These are phyloP conservation scores for Thalassoma bifasciatum DNA, from an alignment of 2,113 vertebrate species.

Conservation along the genomic window DNA sequence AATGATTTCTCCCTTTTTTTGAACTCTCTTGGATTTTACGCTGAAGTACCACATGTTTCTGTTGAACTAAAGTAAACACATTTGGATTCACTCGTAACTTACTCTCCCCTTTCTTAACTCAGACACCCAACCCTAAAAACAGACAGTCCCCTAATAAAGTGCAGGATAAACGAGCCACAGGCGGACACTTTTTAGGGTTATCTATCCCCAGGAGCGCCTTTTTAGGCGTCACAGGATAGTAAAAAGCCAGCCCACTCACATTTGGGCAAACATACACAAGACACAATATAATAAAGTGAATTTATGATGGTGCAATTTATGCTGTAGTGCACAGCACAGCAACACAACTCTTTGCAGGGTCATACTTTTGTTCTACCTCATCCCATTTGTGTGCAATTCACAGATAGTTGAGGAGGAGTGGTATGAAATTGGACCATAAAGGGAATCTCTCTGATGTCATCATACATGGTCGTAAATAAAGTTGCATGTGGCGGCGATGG, in stretches of 20 bases:
- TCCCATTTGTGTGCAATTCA: constrained; percentile 15
- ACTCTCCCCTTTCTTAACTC: constrained; percentile 35
- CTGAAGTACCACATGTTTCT: constrained; percentile 29
- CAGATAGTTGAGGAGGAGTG: constrained; percentile 26
- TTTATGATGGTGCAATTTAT: constrained; percentile 55
- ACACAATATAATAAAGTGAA: constrained; percentile 61
- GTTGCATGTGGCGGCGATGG: constrained; percentile 5
- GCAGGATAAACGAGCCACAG: constrained; percentile 43
- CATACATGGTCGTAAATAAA: constrained; percentile 14
- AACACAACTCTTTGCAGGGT: too few species aligned
- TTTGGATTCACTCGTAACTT: constrained; percentile 49
- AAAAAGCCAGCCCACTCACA: constrained; percentile 59
- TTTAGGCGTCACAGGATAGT: constrained; percentile 51
- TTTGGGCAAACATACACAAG: constrained; percentile 59
- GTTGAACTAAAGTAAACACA: constrained; percentile 27
- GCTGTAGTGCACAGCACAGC: constrained; percentile 32
- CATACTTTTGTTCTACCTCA: constrained; percentile 39
- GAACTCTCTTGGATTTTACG: constrained; percentile 1
- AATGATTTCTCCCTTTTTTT: neutral
- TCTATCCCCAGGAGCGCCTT: constrained; percentile 42
- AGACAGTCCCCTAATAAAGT: constrained; percentile 54
- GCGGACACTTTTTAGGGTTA: constrained; percentile 40
- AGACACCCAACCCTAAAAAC: constrained; percentile 37
- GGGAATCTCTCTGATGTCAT: constrained; percentile 42
- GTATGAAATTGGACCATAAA: constrained; percentile 47